A percentile compares a stretch with the other conserved stretches of the same genome.
phyloP scores from a whole-genome alignment of 35 echinoderm and acorn worm species.

The Holothuria glaberrima region DNA sequence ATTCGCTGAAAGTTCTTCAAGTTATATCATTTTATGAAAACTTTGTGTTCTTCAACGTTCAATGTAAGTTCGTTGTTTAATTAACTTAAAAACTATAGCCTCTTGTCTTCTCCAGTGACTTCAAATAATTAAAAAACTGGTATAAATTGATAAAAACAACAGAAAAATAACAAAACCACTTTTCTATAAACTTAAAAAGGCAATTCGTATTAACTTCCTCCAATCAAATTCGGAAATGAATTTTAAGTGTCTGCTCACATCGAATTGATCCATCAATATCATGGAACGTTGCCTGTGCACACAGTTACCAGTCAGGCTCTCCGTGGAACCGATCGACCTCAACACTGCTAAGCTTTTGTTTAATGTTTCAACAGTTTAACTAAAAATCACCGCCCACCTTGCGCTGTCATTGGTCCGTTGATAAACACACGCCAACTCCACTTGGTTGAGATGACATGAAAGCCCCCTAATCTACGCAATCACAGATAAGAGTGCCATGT shows the following conservation, averaged over 20 bases:
- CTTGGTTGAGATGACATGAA: slow-evolving; percentile 57
- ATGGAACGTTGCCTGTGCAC: slow-evolving; percentile 27
- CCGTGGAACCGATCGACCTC: background rate
- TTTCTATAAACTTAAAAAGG: background rate
- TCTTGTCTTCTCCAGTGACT: no score
- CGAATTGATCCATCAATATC: slow-evolving; percentile 40
- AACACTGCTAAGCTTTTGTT: slow-evolving; percentile 32
- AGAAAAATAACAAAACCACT: no score
- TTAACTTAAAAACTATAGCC: no score
- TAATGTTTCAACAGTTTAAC: slow-evolving; percentile 56
- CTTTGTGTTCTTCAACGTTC: no score
- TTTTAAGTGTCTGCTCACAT: slow-evolving; percentile 40
- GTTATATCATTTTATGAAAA: no score
- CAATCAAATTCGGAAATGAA: slow-evolving; percentile 22
- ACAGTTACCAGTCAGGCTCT: slow-evolving; percentile 35
- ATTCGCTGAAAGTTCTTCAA: no score
- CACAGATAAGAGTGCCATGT: slow-evolving; percentile 56
- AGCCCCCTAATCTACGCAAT: slow-evolving; percentile 64
- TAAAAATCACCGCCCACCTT: slow-evolving; percentile 60
- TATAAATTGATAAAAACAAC: background rate
- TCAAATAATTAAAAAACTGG: background rate
- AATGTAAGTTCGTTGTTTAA: no score
- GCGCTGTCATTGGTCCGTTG: slow-evolving; percentile 58
- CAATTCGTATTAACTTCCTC: slow-evolving; percentile 31
- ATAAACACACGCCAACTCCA: slow-evolving; percentile 29